phyloP scores from a whole-genome alignment of 1,140 invertebrate genomes.

The Zaprionus lachaisei region DNA sequence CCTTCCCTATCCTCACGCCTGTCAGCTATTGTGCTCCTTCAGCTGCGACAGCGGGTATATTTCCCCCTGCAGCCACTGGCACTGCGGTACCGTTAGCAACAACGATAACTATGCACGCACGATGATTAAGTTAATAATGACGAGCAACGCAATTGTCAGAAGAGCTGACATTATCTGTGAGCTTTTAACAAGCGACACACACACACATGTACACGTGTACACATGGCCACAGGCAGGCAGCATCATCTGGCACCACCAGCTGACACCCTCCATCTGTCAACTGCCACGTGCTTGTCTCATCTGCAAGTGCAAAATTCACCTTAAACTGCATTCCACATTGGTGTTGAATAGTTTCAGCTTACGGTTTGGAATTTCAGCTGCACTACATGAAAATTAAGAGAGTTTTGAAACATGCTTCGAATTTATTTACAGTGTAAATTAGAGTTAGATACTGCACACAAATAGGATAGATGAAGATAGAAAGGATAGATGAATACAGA shows the following conservation, averaged over 20 bases:
- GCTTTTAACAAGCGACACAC: slow-evolving; percentile 16
- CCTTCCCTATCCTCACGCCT: neutral
- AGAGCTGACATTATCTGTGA: slow-evolving; percentile 8
- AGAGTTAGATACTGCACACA: too few species aligned
- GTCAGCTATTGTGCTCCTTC: neutral
- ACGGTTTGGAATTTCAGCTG: too few species aligned
- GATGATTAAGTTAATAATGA: slow-evolving; percentile 37
- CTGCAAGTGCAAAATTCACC: neutral
- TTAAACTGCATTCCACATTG: neutral
- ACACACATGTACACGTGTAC: neutral
- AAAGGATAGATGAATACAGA: too few species aligned
- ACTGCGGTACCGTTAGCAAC: neutral
- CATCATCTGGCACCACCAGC: neutral
- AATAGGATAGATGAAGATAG: too few species aligned
- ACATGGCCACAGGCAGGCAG: neutral
- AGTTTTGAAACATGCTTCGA: too few species aligned
- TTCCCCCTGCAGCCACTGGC: slow-evolving; percentile 5
- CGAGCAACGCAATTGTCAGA: slow-evolving; percentile 18
- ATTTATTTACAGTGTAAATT: neutral
- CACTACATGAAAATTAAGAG: neutral
- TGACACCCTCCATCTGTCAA: neutral
- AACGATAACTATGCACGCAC: slow-evolving; percentile 13
- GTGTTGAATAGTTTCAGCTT: too few species aligned
- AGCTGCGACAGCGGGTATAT: neutral
- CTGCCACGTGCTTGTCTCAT: neutral